Evolutionary conservation across 2,888 invertebrate species (phyloP), one percentile per base, ranked within the genome.

Genomic region (Synergus laeviventris): DNA sequence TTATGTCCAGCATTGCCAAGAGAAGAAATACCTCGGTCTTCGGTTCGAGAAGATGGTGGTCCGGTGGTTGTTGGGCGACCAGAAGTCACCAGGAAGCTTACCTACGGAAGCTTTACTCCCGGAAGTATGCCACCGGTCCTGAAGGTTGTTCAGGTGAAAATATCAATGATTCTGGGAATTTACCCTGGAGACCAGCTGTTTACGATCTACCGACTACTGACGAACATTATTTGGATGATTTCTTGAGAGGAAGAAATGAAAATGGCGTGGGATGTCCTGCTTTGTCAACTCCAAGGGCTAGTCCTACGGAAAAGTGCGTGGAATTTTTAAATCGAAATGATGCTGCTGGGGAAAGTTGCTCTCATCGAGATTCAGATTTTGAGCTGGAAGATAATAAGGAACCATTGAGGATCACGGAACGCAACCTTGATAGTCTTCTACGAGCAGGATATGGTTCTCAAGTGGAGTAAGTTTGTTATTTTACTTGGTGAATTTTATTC

Each of bases 31-130:
- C 90, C 66, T 85, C 87, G 42, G 80, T 90, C 36, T 86, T 90
- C 73, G 91, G 91, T 49, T 90, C 91, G 59, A 85, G 89, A 77
- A 83, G 91, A 80, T 91, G 91, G 91, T 91, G 91, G 90, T 87
- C 87, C 49, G 89, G 90, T 42, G 89, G 90, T 12, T 91, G 91
- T 73, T 91, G 91, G 91, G 88, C 90, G 16, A 89, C 90, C 54
- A 86, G 90, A 16, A 86, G 89, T 74, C 90, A 91, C 78, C 91
- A 91, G 78, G 91, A 91, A 78, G 90, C 91, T 9, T 90, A 90
- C 70, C 85, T 90, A n/a, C 86, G 91, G 7, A 88, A 87, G 59
- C 85, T 90, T 16, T 90, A 90, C 82, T 89, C 88, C 1, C 84
- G 87, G 31, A 91, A 89, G 75, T 88, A 87, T 74, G 76, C 78